These are phyloP conservation scores for Amphipoea oculea DNA, from an alignment of 2,888 invertebrate species.

Conservation along the genomic window DNA sequence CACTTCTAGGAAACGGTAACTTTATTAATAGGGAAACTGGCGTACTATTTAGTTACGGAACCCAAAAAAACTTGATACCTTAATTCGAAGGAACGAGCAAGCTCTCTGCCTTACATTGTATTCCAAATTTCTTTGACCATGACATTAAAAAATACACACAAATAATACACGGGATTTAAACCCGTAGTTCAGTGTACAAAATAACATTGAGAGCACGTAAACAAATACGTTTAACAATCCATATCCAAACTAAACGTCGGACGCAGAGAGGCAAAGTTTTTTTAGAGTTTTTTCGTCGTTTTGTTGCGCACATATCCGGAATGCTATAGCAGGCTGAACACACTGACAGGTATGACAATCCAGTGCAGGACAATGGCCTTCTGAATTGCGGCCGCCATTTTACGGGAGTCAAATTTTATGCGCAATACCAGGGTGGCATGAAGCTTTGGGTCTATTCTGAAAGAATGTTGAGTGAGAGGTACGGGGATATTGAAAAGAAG, in stretches of 20 bases:
- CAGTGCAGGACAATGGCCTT: constrained; percentile 47
- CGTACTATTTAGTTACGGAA: neutral
- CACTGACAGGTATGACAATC: constrained; percentile 60
- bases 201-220: neutral
- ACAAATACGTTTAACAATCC: constrained; percentile 27
- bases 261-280: constrained; percentile 33
- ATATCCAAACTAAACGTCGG: constrained; percentile 34
- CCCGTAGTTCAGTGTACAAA: neutral
- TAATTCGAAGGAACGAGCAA: neutral
- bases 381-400: constrained; percentile 50
- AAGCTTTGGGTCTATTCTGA: constrained; percentile 22
- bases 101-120: neutral
- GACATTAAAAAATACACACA: neutral
- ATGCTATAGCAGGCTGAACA: constrained; percentile 38
- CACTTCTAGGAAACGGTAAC: no score
- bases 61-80: neutral
- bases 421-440: constrained; percentile 43
- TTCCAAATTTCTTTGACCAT: no score
- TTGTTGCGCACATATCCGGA: constrained; percentile 51
- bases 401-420: constrained; percentile 35
- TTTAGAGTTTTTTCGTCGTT: constrained; percentile 54
- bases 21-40: neutral
- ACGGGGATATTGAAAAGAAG: neutral
- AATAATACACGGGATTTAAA: neutral
- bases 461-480: constrained; percentile 40